Percentiles rank a stretch among this genome's conserved stretches.
These are phyloP conservation scores for Eurosta solidaginis DNA, from an alignment of 1,140 invertebrate genomes.

Conservation along the genomic window DNA sequence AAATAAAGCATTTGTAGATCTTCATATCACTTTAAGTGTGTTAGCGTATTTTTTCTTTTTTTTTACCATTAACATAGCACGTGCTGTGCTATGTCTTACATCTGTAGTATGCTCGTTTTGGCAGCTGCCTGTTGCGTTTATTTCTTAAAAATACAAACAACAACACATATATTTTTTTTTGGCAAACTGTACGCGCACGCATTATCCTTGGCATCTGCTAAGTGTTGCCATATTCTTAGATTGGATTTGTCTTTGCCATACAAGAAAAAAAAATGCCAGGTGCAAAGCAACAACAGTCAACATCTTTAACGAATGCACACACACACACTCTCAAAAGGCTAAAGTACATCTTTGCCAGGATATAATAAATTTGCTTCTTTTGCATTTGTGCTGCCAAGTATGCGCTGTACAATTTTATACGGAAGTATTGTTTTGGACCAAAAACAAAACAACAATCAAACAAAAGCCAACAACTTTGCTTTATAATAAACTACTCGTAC, in stretches of 20 bases:
- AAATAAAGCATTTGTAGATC: neutral
- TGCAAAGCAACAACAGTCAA: neutral
- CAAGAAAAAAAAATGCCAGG: conserved; percentile 8
- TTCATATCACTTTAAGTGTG: neutral
- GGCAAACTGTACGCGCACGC: conserved; percentile 30
- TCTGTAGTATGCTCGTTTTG: neutral
- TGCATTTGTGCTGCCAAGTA: neutral
- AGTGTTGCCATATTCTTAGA: neutral
- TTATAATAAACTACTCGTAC: neutral
- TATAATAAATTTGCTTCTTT: neutral
- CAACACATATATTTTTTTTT: neutral
- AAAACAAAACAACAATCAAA: neutral
- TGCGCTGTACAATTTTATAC: neutral
- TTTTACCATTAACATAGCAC: neutral
- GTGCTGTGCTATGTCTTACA: neutral
- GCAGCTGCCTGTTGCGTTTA: conserved; percentile 21
- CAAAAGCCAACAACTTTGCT: conserved; percentile 2
- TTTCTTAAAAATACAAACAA: neutral
- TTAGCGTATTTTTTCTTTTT: too few species aligned
- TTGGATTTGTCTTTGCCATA: conserved; percentile 6
- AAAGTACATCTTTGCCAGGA: neutral
- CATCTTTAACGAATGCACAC: neutral
- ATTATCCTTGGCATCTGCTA: conserved; percentile 21
- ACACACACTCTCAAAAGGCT: neutral
- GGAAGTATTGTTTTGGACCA: neutral